phyloP scores from a whole-genome alignment of 2,797 vertebrate species.

The Zenarchopterus dispar region DNA sequence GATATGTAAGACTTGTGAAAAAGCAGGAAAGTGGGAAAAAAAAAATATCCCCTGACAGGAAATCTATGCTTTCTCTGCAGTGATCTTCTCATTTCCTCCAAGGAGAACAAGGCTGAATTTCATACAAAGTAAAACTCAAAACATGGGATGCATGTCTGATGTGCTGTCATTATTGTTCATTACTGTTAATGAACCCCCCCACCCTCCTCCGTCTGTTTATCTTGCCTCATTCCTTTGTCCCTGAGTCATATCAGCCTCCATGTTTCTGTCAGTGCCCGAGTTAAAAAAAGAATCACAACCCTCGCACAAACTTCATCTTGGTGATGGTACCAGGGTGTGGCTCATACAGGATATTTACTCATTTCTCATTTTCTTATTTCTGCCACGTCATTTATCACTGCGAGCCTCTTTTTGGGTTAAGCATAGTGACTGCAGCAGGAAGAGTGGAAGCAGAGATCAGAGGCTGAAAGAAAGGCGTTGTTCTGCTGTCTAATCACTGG shows the following conservation, averaged over 20 bases:
- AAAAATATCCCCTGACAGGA: conserved; percentile 5
- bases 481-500: conserved; percentile 54
- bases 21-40: conserved; percentile 25
- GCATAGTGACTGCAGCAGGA: background rate
- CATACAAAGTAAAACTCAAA: background rate
- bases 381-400: conserved; percentile 26
- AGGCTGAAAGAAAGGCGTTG: conserved; percentile 33
- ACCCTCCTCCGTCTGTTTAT: conserved; percentile 6
- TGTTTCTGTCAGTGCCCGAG: background rate
- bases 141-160: background rate
- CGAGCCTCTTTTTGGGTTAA: conserved; percentile 6
- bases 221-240: conserved; percentile 28
- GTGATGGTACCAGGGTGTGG: conserved; percentile 23
- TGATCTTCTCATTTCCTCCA: conserved; percentile 63
- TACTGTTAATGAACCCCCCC: background rate
- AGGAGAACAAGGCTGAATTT: conserved; percentile 27
- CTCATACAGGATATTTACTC: conserved; percentile 2
- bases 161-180: background rate
- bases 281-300: background rate
- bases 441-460: conserved; percentile 33
- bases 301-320: background rate
- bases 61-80: conserved; percentile 26
- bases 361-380: conserved; percentile 11
- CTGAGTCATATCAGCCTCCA: background rate
- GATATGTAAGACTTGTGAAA: conserved; percentile 10